phyloP scores from a whole-genome alignment of 1,140 invertebrate species.

The Acromyrmex charruanus region DNA sequence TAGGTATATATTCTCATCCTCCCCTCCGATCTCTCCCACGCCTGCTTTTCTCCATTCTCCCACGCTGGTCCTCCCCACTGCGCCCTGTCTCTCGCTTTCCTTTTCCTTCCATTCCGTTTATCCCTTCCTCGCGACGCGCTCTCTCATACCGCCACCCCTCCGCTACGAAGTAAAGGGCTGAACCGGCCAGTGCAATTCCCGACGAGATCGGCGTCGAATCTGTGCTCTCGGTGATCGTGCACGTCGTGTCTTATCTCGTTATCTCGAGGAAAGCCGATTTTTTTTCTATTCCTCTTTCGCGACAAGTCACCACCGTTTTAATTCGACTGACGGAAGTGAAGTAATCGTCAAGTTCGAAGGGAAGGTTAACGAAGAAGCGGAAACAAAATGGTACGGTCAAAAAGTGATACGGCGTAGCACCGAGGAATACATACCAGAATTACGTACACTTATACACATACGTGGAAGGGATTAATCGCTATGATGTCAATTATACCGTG shows the following conservation, averaged over 20 bases:
- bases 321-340: conserved; percentile 19
- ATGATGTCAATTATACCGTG: conserved; percentile 66
- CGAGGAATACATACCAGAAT: neutral
- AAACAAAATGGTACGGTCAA: neutral
- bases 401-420: conserved; percentile 32
- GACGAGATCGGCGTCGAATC: conserved; percentile 73
- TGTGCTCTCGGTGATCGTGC: conserved; percentile 17
- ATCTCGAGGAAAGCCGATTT: neutral
- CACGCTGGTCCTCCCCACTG: conserved; percentile 22
- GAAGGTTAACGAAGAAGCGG: neutral
- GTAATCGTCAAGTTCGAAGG: neutral
- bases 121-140: conserved; percentile 56
- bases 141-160: conserved; percentile 70
- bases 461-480: conserved; percentile 57
- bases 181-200: conserved; percentile 76
- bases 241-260: conserved; percentile 16
- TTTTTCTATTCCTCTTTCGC: neutral
- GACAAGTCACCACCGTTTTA: neutral
- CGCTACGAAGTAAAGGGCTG: conserved; percentile 73
- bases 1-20: conserved; percentile 60
- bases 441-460: neutral
- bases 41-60: conserved; percentile 1
- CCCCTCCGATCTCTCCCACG: conserved; percentile 6
- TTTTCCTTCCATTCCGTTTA: conserved; percentile 55
- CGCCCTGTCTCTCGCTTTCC: conserved; percentile 35